phyloP scores from a whole-genome alignment of 2,888 invertebrate genomes.

The Eretmocerus hayati region DNA sequence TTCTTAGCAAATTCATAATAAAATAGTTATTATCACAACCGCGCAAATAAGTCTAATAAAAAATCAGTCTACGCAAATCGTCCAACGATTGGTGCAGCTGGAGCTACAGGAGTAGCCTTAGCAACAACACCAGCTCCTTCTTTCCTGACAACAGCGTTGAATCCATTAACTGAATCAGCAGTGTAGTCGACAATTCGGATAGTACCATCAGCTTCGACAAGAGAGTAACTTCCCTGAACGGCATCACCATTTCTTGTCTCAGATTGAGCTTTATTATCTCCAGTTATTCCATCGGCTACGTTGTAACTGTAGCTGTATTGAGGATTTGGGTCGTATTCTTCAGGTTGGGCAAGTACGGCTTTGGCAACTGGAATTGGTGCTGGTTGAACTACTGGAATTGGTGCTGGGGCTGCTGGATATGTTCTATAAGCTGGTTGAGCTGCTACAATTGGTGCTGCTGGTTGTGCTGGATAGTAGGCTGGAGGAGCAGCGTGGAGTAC shows the following conservation, averaged over 20 bases:
- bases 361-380: not conserved
- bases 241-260: constrained; percentile 40
- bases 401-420: not conserved
- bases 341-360: constrained; percentile 5
- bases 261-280: constrained; percentile 39
- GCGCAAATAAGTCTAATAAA: no score
- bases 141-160: constrained; percentile 42
- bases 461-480: constrained; percentile 3
- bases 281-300: constrained; percentile 37
- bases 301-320: constrained; percentile 44
- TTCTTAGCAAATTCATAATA: no score
- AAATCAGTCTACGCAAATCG: no score
- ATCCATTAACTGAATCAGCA: constrained; percentile 40
- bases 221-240: constrained; percentile 45
- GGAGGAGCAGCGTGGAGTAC: not conserved
- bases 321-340: constrained; percentile 39
- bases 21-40: no score
- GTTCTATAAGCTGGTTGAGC: not conserved
- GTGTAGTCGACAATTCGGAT: constrained; percentile 40
- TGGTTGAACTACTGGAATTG: not conserved
- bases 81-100: no score
- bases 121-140: constrained; percentile 24
- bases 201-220: constrained; percentile 49
- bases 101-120: constrained; percentile 8
- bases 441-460: constrained; percentile 12